phyloP scores from a whole-genome alignment of 2,888 invertebrate genomes.

The Lathronympha strigana region DNA sequence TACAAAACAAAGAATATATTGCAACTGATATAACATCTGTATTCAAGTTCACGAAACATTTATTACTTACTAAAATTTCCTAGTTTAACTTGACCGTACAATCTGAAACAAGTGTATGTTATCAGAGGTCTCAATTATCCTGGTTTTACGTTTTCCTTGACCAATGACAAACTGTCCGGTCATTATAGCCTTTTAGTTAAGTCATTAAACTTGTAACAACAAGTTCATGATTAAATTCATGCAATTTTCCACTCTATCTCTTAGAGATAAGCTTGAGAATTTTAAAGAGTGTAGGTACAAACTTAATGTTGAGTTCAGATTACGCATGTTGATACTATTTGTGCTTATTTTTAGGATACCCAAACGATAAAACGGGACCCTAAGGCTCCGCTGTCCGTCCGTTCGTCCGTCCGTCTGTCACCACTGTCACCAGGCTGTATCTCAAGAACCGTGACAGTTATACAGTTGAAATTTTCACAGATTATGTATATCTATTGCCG shows the following conservation, averaged over 20 bases:
- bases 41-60: background rate
- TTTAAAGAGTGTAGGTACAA: background rate
- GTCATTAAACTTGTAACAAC: no score
- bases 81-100: background rate
- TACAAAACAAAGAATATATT: background rate
- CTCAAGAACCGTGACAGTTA: no score
- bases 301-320: background rate
- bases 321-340: background rate
- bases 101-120: background rate
- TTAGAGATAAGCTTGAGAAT: background rate
- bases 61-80: background rate
- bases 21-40: constrained; percentile 18
- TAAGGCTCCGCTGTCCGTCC: no score
- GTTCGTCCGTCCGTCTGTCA: no score
- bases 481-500: no score
- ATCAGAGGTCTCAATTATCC: background rate
- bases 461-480: no score
- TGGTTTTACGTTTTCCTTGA: background rate
- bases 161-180: background rate
- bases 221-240: background rate
- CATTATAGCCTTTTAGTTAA: no score
- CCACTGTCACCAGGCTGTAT: no score
- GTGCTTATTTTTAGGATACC: background rate
- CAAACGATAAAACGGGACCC: no score
- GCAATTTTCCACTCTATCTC: background rate